Conservation (phyloP, 2,113 vertebrate species). For the Rallus limicola region DNA sequence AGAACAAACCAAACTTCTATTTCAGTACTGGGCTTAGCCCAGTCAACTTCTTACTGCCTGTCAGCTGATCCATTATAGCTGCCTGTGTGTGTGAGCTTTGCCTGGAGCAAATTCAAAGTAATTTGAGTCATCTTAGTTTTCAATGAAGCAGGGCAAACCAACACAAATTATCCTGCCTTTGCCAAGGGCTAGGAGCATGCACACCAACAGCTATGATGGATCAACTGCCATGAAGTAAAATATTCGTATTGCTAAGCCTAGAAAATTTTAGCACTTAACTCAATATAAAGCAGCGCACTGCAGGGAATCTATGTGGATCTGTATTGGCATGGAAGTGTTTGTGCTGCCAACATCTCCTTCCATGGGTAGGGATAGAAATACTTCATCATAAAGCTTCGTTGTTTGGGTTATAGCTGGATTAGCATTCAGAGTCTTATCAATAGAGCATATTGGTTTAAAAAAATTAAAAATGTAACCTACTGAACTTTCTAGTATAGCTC, state of each 20-base stretch:
- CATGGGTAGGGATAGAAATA: background rate
- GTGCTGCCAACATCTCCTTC: background rate
- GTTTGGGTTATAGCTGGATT: background rate
- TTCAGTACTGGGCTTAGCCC: background rate
- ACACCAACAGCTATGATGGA: slow-evolving; percentile 18
- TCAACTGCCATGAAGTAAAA: slow-evolving; percentile 27
- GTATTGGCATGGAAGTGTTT: background rate
- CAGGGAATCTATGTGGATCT: background rate
- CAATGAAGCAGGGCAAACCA: slow-evolving; percentile 52
- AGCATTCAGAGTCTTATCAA: background rate
- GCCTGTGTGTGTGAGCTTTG: background rate
- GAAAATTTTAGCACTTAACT: slow-evolving; percentile 18
- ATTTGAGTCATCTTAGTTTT: slow-evolving; percentile 55
- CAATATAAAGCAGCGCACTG: background rate
- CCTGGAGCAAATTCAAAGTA: slow-evolving; percentile 29
- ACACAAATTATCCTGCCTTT: slow-evolving; percentile 35
- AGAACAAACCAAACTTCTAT: background rate
- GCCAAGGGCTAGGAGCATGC: background rate
- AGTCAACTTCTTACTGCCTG: background rate
- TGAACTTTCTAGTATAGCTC: background rate
- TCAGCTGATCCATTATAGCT: slow-evolving; percentile 26
- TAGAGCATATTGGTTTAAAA: background rate
- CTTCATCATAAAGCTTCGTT: background rate
- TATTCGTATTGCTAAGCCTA: background rate
- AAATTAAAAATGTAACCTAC: background rate